phyloP scores from a whole-genome alignment of 2,888 invertebrate genomes.

The Zygogramma bicolorata region DNA sequence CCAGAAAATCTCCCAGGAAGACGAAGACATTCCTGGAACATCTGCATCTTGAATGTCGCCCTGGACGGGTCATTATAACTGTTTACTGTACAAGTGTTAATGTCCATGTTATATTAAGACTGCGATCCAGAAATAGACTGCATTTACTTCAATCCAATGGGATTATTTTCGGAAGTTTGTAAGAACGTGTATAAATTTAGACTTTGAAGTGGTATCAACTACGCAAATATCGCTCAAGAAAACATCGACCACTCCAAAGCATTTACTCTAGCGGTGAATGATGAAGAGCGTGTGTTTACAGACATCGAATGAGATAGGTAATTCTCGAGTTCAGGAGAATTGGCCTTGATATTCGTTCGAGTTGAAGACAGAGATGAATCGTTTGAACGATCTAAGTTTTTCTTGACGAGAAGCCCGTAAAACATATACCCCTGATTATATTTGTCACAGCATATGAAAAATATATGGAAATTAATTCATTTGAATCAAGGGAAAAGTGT shows the following conservation, averaged over 20 bases:
- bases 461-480: too few relatives aligned
- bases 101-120: slow-evolving; percentile 19
- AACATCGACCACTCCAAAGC: neutral
- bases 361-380: neutral
- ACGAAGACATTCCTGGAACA: neutral
- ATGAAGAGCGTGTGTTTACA: neutral
- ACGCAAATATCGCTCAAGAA: neutral
- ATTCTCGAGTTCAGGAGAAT: neutral
- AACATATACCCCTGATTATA: too few relatives aligned
- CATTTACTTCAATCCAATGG: slow-evolving; percentile 20
- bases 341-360: neutral
- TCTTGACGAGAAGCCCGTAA: too few relatives aligned
- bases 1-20: too few relatives aligned
- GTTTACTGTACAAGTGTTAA: slow-evolving; percentile 9
- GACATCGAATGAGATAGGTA: neutral
- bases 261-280: neutral
- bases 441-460: too few relatives aligned
- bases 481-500: too few relatives aligned
- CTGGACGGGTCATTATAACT: neutral
- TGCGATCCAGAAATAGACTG: slow-evolving; percentile 26
- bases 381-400: too few relatives aligned
- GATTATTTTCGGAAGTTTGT: slow-evolving; percentile 17
- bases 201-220: slow-evolving; percentile 14
- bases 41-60: neutral
- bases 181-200: slow-evolving; percentile 21